phyloP scores from a whole-genome alignment of 2,113 vertebrate species.

The Hydropotes inermis region DNA sequence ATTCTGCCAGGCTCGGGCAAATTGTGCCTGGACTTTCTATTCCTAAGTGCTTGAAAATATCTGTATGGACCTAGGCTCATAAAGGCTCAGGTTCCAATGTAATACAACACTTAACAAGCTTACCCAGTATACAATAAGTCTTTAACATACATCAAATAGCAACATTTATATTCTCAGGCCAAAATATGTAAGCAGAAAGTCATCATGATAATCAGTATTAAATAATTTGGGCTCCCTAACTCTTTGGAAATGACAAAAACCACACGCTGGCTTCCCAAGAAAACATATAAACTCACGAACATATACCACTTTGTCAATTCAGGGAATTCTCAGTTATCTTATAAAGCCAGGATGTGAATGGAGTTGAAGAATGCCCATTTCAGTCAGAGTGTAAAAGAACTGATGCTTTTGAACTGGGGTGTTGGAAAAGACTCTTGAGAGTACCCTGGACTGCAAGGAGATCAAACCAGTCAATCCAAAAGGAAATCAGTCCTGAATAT shows the following conservation, averaged over 20 bases:
- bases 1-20: neutral
- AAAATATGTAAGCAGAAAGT: neutral
- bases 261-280: neutral
- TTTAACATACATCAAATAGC: neutral
- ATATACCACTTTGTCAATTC: neutral
- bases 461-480: neutral
- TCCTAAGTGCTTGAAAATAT: neutral
- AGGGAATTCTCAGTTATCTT: neutral
- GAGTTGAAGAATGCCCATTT: neutral
- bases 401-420: neutral
- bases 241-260: neutral
- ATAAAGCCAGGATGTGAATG: neutral
- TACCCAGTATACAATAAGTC: neutral
- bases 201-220: neutral
- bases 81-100: neutral
- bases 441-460: neutral
- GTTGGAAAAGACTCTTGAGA: neutral
- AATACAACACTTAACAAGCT: neutral
- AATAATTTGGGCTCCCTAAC: neutral
- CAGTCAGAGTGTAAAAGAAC: neutral
- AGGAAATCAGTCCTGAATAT: neutral
- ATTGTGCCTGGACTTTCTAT: neutral
- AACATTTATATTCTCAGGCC: neutral
- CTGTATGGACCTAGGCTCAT: neutral
- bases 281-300: neutral